phyloP scores from a whole-genome alignment of 37 sponge, comb jelly and placozoan species.

The Aphrocallistes beatrix region DNA sequence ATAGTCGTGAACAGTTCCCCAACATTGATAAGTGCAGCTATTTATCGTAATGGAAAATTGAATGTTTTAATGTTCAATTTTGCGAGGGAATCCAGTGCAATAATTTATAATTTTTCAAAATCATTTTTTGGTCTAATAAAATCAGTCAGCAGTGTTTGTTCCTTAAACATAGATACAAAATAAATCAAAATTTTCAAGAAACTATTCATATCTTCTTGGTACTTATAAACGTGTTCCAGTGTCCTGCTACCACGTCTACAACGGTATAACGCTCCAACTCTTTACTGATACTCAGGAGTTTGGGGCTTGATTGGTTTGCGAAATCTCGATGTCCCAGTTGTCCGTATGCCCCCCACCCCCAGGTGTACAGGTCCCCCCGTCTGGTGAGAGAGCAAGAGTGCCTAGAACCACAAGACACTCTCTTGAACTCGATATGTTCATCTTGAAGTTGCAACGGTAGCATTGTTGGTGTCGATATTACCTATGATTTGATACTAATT shows the following conservation, averaged over 20 bases:
- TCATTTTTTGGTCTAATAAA: too few species aligned
- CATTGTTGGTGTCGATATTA: not conserved
- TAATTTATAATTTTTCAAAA: too few species aligned
- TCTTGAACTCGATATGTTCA: not conserved
- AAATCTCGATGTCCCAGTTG: not conserved
- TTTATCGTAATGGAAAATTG: too few species aligned
- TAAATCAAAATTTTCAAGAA: too few species aligned
- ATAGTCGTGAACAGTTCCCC: too few species aligned
- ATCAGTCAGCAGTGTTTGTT: too few species aligned
- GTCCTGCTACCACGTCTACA: not conserved
- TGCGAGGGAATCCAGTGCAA: too few species aligned
- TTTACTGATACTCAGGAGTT: not conserved
- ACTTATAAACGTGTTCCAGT: not conserved
- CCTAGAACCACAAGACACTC: not conserved
- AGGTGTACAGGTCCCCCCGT: not conserved
- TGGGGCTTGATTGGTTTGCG: not conserved
- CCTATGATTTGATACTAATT: not conserved
- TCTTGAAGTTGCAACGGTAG: not conserved
- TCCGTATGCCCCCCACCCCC: conserved; percentile 3
- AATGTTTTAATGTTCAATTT: too few species aligned
- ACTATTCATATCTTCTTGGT: not conserved
- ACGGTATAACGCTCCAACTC: too few species aligned
- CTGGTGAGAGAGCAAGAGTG: not conserved
- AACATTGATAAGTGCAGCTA: too few species aligned
- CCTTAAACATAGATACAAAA: too few species aligned